phyloP scores from a whole-genome alignment of 1,140 invertebrate species.

The Brachionus sp. region DNA sequence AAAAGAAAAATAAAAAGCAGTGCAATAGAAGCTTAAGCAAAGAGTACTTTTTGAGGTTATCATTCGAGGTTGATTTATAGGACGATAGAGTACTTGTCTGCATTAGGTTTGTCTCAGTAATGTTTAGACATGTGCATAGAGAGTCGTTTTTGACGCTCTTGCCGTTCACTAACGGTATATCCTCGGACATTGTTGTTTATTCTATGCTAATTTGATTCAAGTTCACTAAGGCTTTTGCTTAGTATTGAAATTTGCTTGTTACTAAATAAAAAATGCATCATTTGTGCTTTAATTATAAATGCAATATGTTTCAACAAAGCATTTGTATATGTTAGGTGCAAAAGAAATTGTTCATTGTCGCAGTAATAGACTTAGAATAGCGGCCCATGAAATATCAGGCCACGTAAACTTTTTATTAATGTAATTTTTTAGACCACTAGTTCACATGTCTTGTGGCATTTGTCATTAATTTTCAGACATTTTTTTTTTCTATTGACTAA shows the following conservation, averaged over 20 bases:
- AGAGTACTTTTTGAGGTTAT: neutral
- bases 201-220: neutral
- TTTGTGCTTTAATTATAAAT: slow-evolving; percentile 1
- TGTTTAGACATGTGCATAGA: neutral
- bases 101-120: neutral
- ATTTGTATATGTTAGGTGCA: neutral
- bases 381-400: too few species aligned
- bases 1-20: neutral
- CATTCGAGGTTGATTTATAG: neutral
- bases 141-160: neutral
- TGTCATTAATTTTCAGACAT: too few species aligned
- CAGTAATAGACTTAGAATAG: too few species aligned
- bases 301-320: neutral
- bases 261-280: slow-evolving; percentile 1
- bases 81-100: neutral
- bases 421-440: too few species aligned
- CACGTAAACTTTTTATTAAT: too few species aligned
- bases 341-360: too few species aligned
- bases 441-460: too few species aligned
- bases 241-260: neutral
- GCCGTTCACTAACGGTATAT: neutral
- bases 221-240: neutral
- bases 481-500: too few species aligned
- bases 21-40: neutral
- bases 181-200: neutral